Evolutionary conservation across 2,888 invertebrate species (phyloP).

Genomic region (Drosophila anceps): DNA sequence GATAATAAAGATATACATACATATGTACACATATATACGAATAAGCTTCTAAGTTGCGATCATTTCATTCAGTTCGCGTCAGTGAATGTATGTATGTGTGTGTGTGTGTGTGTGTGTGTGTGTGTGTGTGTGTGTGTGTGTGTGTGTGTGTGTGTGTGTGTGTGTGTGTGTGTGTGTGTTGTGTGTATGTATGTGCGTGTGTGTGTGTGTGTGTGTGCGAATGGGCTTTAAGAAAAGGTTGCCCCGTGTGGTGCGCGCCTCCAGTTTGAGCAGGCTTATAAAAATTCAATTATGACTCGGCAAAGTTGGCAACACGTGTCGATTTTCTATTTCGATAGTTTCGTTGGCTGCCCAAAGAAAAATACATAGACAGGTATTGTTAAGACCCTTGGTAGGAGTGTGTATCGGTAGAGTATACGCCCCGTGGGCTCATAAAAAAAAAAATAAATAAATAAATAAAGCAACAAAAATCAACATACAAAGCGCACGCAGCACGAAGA

Average conservation of each 20-base stretch:
- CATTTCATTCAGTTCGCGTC: too few relatives aligned
- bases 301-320: slow-evolving; percentile 75
- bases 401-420: slow-evolving; percentile 35
- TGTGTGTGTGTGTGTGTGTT: too few relatives aligned
- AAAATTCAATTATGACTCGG: slow-evolving; percentile 77
- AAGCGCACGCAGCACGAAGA: slow-evolving; percentile 47
- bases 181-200: slow-evolving; percentile 4
- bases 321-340: slow-evolving; percentile 60
- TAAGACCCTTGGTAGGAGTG: background rate
- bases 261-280: slow-evolving; percentile 61
- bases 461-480: slow-evolving; percentile 16
- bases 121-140: too few relatives aligned
- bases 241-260: background rate
- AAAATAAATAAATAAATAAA: slow-evolving; percentile 1
- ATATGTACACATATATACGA: too few relatives aligned
- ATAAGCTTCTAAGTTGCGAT: too few relatives aligned
- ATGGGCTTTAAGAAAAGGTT: slow-evolving; percentile 21
- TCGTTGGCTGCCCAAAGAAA: slow-evolving; percentile 15
- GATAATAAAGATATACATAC: slow-evolving; percentile 20
- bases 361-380: slow-evolving; percentile 24
- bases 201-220: slow-evolving; percentile 21
- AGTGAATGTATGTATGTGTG: too few relatives aligned
- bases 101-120: too few relatives aligned
- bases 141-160: too few relatives aligned
- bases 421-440: slow-evolving; percentile 57